phyloP scores from a whole-genome alignment of 2,113 vertebrate species.

The Bungarus multicinctus region DNA sequence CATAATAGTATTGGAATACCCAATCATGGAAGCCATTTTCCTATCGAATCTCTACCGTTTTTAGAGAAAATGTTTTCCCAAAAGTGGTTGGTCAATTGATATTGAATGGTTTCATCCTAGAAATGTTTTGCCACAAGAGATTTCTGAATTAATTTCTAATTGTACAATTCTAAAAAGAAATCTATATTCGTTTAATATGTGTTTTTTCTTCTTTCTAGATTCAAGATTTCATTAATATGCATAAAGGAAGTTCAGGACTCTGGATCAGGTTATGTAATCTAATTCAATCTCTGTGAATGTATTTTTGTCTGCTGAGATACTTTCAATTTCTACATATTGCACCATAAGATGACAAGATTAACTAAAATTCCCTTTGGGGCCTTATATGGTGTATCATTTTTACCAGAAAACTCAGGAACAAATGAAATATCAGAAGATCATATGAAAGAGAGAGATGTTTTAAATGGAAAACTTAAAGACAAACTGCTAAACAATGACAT shows the following conservation, averaged over 20 bases:
- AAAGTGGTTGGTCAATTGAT: neutral
- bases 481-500: constrained; percentile 19
- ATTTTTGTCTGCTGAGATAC: neutral
- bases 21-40: neutral
- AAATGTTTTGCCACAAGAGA: neutral
- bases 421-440: constrained; percentile 10
- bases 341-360: neutral
- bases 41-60: neutral
- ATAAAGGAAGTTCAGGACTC: neutral
- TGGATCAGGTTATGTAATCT: neutral
- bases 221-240: neutral
- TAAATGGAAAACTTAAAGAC: constrained; percentile 34
- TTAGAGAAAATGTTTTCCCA: neutral
- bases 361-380: neutral
- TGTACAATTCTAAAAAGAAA: neutral
- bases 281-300: neutral
- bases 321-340: neutral
- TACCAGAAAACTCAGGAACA: constrained; percentile 14
- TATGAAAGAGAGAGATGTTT: constrained; percentile 23
- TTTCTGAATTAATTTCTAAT: neutral
- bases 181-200: neutral
- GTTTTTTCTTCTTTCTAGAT: neutral
- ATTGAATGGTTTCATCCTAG: neutral
- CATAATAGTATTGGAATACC: neutral
- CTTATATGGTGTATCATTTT: neutral